phyloP scores from a whole-genome alignment of 1,140 invertebrate species.

The Bemisia tabaci region DNA sequence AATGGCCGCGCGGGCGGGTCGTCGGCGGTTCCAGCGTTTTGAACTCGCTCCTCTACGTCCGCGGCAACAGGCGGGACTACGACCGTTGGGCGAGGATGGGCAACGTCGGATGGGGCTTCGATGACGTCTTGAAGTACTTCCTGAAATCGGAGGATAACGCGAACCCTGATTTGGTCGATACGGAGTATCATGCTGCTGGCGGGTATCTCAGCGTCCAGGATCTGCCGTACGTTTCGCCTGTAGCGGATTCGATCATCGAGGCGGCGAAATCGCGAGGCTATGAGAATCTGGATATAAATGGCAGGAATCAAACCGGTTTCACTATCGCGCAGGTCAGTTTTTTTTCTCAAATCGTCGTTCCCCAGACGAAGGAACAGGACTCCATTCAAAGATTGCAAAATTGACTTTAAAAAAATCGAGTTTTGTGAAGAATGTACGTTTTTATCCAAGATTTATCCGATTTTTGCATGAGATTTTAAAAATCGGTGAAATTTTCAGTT shows the following conservation, averaged over 20 bases:
- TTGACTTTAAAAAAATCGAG: too few species aligned
- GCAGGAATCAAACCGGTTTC: constrained; percentile 56
- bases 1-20: constrained; percentile 41
- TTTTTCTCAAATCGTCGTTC: too few species aligned
- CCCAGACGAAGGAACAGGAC: too few species aligned
- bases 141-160: constrained; percentile 54
- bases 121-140: constrained; percentile 69
- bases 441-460: too few species aligned
- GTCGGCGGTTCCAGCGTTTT: constrained; percentile 69
- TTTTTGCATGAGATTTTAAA: too few species aligned
- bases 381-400: too few species aligned
- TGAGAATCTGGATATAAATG: constrained; percentile 54
- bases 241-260: constrained; percentile 47
- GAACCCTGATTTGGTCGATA: constrained; percentile 40
- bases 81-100: constrained; percentile 60
- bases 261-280: constrained; percentile 58
- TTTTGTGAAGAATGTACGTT: too few species aligned
- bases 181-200: constrained; percentile 50
- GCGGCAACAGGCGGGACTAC: constrained; percentile 73
- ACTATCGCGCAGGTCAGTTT: constrained; percentile 16
- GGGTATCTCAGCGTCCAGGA: constrained; percentile 53
- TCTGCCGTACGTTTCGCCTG: constrained; percentile 41
- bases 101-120: constrained; percentile 46
- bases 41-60: constrained; percentile 79
- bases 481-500: too few species aligned